Conservation (phyloP, 2,797 vertebrate species). For the Chrosomus eos region DNA sequence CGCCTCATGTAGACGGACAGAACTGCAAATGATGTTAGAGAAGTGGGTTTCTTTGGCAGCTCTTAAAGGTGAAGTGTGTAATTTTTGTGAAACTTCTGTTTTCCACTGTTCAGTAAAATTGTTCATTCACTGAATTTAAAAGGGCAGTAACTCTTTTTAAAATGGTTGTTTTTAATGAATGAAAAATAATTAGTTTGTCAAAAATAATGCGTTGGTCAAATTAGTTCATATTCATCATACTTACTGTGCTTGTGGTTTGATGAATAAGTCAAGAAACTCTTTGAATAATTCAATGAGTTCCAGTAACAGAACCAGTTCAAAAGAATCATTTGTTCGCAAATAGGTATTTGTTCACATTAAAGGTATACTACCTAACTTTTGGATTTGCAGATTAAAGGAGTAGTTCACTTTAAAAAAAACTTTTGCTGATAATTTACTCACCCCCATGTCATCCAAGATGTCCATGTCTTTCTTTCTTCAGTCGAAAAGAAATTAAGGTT, state of each 20-base stretch:
- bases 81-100: not conserved
- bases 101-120: not conserved
- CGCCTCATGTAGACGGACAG: constrained; percentile 19
- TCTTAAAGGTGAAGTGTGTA: not conserved
- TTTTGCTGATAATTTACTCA: no score
- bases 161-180: not conserved
- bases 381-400: no score
- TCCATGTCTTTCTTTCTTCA: no score
- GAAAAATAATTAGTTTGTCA: not conserved
- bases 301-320: not conserved
- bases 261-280: not conserved
- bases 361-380: not conserved
- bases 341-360: not conserved
- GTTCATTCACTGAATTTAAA: constrained; percentile 4
- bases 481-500: no score
- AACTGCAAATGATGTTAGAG: not conserved
- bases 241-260: not conserved
- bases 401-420: no score
- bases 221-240: not conserved
- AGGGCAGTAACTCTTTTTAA: not conserved
- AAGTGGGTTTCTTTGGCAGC: constrained; percentile 8
- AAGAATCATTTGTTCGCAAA: not conserved
- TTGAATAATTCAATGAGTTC: not conserved
- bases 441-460: no score
- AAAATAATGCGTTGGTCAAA: not conserved